Evolutionary conservation across 2,113 vertebrate species (phyloP).

Genomic region (Pungitius pungitius): DNA sequence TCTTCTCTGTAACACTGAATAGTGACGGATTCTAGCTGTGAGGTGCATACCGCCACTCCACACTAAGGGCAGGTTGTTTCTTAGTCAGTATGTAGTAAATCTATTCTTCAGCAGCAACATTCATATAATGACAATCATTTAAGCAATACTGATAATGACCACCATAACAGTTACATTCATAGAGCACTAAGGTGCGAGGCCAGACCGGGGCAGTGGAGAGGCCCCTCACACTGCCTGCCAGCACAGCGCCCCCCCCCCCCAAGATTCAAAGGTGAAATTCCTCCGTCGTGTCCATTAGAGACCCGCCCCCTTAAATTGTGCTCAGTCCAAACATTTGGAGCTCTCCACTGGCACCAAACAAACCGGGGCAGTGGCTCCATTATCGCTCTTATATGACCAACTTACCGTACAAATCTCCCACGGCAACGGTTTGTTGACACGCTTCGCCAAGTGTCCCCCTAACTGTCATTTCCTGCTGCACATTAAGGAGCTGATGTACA

Average conservation of each 20-base stretch:
- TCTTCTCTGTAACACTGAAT: background rate
- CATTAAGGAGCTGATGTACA: slow-evolving; percentile 20
- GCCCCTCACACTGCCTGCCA: background rate
- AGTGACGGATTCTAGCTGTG: too few species aligned
- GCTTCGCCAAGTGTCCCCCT: slow-evolving; percentile 49
- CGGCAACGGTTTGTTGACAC: slow-evolving; percentile 43
- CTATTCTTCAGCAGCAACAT: too few species aligned
- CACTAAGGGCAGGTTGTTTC: too few species aligned
- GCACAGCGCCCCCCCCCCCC: background rate
- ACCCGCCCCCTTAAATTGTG: slow-evolving; percentile 33
- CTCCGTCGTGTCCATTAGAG: slow-evolving; percentile 29
- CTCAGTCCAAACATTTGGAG: slow-evolving; percentile 33
- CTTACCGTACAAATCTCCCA: slow-evolving; percentile 24
- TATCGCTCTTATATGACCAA: slow-evolving; percentile 45
- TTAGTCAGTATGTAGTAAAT: too few species aligned
- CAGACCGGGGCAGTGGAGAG: too few species aligned
- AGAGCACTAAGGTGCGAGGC: too few species aligned
- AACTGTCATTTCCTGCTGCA: slow-evolving; percentile 59
- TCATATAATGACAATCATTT: too few species aligned
- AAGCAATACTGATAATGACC: too few species aligned
- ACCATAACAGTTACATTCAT: too few species aligned
- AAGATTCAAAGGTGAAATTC: slow-evolving; percentile 22
- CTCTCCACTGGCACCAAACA: slow-evolving; percentile 64
- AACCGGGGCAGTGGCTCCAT: background rate
- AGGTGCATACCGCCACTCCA: too few species aligned